Conservation (phyloP, 2,113 vertebrate species). For the Sceloporus tristichus region DNA sequence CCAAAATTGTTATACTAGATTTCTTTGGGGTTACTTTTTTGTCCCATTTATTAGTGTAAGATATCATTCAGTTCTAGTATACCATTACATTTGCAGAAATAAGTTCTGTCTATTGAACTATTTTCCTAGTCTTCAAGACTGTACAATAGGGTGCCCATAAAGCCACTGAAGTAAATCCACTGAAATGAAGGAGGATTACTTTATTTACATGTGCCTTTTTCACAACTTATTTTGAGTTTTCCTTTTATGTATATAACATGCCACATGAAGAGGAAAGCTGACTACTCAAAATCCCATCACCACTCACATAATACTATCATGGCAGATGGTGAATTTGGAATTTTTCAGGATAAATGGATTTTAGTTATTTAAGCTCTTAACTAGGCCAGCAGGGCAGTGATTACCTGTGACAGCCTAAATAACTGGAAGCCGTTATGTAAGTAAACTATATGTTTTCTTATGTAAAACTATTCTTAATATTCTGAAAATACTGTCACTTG, state of each 20-base stretch:
- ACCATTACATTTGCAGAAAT: neutral
- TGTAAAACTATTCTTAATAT: neutral
- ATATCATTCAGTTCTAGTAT: too few species aligned
- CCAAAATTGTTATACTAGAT: too few species aligned
- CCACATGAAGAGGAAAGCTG: neutral
- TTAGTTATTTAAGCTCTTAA: conserved; percentile 52
- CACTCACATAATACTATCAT: conserved; percentile 10
- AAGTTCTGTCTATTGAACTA: neutral
- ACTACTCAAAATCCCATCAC: conserved; percentile 17
- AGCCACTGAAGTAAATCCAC: neutral
- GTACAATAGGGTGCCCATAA: neutral
- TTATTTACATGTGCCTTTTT: neutral
- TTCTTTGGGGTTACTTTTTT: too few species aligned
- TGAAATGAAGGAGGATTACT: neutral
- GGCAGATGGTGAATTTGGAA: conserved; percentile 48
- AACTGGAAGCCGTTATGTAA: conserved; percentile 50
- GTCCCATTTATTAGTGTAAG: too few species aligned
- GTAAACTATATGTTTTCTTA: conserved; percentile 37
- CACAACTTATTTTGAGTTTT: neutral
- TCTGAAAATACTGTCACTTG: neutral
- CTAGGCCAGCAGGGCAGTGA: conserved; percentile 47
- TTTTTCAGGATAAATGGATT: conserved; percentile 63
- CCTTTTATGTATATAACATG: neutral
- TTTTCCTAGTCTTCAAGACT: neutral
- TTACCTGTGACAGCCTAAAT: conserved; percentile 52